Evolutionary conservation across 2,113 vertebrate genomes (phyloP), one percentile per base, ranked within the genome.

Genomic region (Myotis lucifugus): DNA sequence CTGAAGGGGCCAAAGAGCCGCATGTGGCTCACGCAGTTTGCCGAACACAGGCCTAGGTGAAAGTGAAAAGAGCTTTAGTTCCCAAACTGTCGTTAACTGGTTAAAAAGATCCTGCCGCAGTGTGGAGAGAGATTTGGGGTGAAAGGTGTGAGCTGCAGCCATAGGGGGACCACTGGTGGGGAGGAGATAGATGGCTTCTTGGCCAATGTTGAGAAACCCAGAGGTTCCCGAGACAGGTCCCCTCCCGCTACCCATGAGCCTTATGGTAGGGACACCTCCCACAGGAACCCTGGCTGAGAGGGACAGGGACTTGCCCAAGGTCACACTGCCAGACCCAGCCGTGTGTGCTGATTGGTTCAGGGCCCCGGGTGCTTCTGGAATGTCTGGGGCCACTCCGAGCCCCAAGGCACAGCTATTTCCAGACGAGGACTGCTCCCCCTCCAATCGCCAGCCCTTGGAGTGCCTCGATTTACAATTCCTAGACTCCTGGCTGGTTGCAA

Each of bases 361-460:
- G 21, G 15, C 23, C 42, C 56, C 0, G 3, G 40, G 66, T 8
- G 12, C 32, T 50, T 6, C 0, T 3, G 40, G 15, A 40, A 5
- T 32, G 8, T 54, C 48, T 50, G 27, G 23, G 48, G 42, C 76
- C 25, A 0, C 46, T 48, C n/a, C 17, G 50, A 40, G n/a, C 42
- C 54, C 15, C 13, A 17, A 50, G 2, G 40, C 18, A 13, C 18
- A 27, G 34, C 37, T n/a, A 10, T 42, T 88, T 74, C 46, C 54
- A 59, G 19, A 46, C 8, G 1, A 5, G 21, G n/a, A 37, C 46
- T 52, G 18, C 29, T 1, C 29, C 11, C 17, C 17, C 23, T 9
- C 8, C 9, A 12, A 6, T 14, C 4, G 0, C 52, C 18, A 56
- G 21, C 52, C 37, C 27, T 50, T 0, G 2, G 10, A 46, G 29